A percentile compares a stretch with the other conserved stretches of the same genome.
Evolutionary conservation across 2,888 invertebrate species (phyloP).

Genomic region (Ecliptopera silaceata): DNA sequence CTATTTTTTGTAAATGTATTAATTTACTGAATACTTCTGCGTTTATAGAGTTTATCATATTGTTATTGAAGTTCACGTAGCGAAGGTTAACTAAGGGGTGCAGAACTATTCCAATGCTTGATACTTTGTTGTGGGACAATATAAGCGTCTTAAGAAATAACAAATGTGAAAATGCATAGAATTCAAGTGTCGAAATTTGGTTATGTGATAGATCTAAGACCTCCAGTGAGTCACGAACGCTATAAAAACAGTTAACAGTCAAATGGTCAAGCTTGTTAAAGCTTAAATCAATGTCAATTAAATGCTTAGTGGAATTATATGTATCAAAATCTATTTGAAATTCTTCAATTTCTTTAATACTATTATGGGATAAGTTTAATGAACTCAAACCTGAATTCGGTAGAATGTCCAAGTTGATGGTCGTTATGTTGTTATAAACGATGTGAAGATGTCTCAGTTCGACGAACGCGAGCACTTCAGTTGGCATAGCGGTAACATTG

Average conservation of each 20-base stretch:
- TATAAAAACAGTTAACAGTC: constrained; percentile 5
- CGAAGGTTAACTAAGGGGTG: constrained; percentile 8
- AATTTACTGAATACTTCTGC: constrained; percentile 2
- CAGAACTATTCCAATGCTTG: not conserved
- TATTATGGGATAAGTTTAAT: constrained; percentile 10
- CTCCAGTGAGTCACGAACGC: constrained; percentile 10
- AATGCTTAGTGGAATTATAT: not conserved
- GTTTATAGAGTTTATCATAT: constrained; percentile 6
- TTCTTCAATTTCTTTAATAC: constrained; percentile 10
- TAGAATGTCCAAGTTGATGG: constrained; percentile 13
- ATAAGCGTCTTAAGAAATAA: not conserved
- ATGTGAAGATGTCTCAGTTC: not conserved
- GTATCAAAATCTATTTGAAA: not conserved
- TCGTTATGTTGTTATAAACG: constrained; percentile 2
- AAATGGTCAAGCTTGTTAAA: constrained; percentile 14
- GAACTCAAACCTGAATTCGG: not conserved
- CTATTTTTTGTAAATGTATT: not conserved
- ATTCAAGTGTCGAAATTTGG: constrained; percentile 10
- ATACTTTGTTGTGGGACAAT: constrained; percentile 16
- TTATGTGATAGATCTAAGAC: constrained; percentile 18
- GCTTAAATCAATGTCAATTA: constrained; percentile 7
- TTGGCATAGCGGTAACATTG: constrained; percentile 2
- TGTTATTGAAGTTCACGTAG: constrained; percentile 8
- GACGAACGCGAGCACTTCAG: not conserved
- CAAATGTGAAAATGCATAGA: constrained; percentile 11